Evolutionary conservation across 2,888 invertebrate genomes (phyloP).

Genomic region (Eurytoma adleriae): DNA sequence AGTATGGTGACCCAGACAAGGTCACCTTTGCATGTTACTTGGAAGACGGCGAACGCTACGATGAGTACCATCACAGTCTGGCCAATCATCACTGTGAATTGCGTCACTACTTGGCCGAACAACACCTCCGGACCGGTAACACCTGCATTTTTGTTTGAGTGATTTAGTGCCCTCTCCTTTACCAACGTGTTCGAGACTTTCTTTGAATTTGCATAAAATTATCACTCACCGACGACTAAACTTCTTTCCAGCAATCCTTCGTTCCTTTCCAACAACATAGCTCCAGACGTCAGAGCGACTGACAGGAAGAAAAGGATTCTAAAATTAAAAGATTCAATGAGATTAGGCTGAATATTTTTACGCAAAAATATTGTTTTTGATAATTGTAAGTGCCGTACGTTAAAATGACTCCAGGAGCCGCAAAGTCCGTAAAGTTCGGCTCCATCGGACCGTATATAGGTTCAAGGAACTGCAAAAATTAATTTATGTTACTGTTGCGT

Average conservation of each 20-base stretch:
- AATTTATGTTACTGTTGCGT: background rate
- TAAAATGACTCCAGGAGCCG: constrained; percentile 93
- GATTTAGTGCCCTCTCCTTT: background rate
- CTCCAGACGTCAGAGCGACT: constrained; percentile 93
- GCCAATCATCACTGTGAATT: constrained; percentile 91
- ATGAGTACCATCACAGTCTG: constrained; percentile 89
- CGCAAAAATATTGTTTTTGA: background rate
- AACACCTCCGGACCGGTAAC: constrained; percentile 88
- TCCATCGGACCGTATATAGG: constrained; percentile 86
- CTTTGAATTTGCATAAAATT: background rate
- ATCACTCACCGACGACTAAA: constrained; percentile 81
- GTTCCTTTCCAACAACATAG: constrained; percentile 91
- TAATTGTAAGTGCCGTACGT: constrained; percentile 80
- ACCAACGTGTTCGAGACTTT: background rate
- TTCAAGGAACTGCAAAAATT: constrained; percentile 78
- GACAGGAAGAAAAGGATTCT: constrained; percentile 96
- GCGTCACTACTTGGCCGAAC: constrained; percentile 90
- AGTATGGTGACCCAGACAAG: constrained; percentile 85
- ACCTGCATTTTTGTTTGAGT: constrained; percentile 67
- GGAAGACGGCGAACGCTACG: constrained; percentile 87
- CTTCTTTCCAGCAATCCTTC: constrained; percentile 94
- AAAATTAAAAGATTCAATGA: constrained; percentile 59
- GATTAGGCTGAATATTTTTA: background rate
- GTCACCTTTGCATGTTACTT: constrained; percentile 87
- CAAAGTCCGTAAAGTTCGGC: constrained; percentile 95